Conservation (phyloP, 1,140 invertebrate species). For the Cotesia typhae region DNA sequence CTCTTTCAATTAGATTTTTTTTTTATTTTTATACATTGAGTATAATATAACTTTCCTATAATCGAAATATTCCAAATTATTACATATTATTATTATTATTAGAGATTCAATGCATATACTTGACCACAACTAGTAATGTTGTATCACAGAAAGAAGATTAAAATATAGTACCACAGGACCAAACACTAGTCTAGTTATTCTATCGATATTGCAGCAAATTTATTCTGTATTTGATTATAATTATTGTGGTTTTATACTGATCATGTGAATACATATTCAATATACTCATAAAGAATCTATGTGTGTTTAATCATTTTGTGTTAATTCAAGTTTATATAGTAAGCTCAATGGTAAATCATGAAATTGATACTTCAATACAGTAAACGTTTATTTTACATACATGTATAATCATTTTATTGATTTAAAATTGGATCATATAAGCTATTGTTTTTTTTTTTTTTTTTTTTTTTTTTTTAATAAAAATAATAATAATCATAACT, state of each 20-base stretch:
- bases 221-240: not conserved
- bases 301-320: not conserved
- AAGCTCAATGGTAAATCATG: too few relatives aligned
- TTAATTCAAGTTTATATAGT: not conserved
- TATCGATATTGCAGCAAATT: constrained; percentile 22
- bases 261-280: constrained; percentile 7
- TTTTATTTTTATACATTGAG: too few relatives aligned
- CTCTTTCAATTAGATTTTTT: not conserved
- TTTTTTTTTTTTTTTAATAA: too few relatives aligned
- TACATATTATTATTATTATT: not conserved
- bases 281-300: not conserved
- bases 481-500: not conserved
- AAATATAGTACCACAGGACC: constrained; percentile 19
- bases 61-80: constrained; percentile 28
- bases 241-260: constrained; percentile 16
- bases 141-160: constrained; percentile 25
- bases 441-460: not conserved
- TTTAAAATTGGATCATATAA: constrained; percentile 3
- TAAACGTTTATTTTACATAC: not conserved
- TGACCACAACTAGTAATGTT: constrained; percentile 23
- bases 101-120: constrained; percentile 10
- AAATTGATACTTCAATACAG: not conserved
- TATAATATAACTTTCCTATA: constrained; percentile 40
- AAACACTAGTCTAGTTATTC: not conserved
- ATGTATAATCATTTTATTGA: too few relatives aligned